Percentiles rank a stretch among this genome's conserved stretches.
Evolutionary conservation across 2,797 vertebrate species (phyloP).

Genomic region (Anolis apletophallus): DNA sequence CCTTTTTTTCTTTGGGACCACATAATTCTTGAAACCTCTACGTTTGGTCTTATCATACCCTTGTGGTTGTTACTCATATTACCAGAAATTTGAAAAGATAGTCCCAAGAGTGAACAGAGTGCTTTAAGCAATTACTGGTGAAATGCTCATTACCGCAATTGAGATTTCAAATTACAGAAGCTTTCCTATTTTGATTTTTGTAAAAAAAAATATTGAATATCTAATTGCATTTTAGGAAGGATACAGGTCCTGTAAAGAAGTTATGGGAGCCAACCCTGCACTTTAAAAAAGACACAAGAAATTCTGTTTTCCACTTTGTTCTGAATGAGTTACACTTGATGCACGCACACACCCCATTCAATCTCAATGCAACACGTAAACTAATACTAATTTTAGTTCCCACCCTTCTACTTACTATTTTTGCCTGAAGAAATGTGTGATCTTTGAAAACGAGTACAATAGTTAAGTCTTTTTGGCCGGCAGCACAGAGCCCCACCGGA

Average conservation of each 20-base stretch:
- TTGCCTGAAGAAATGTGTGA: no score
- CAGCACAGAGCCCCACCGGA: no score
- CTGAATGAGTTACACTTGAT: no score
- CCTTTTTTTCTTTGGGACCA: background rate
- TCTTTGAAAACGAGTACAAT: no score
- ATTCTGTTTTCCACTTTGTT: background rate
- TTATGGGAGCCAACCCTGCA: background rate
- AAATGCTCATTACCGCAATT: constrained; percentile 30
- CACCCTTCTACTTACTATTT: no score
- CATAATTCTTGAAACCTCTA: constrained; percentile 13
- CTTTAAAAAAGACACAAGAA: background rate
- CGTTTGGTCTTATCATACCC: background rate
- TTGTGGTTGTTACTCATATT: background rate
- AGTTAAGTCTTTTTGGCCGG: no score
- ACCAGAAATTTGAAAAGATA: constrained; percentile 17
- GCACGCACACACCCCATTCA: no score
- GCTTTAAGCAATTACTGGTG: constrained; percentile 64
- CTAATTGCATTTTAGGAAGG: background rate
- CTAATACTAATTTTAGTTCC: no score
- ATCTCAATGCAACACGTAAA: no score
- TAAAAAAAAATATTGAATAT: background rate
- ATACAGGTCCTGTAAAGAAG: background rate
- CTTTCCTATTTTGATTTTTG: background rate
- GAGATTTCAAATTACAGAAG: background rate
- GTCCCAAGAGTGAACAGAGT: constrained; percentile 63